Evolutionary conservation across 1,140 invertebrate genomes (phyloP).

Genomic region (Rhopalosiphum maidis): DNA sequence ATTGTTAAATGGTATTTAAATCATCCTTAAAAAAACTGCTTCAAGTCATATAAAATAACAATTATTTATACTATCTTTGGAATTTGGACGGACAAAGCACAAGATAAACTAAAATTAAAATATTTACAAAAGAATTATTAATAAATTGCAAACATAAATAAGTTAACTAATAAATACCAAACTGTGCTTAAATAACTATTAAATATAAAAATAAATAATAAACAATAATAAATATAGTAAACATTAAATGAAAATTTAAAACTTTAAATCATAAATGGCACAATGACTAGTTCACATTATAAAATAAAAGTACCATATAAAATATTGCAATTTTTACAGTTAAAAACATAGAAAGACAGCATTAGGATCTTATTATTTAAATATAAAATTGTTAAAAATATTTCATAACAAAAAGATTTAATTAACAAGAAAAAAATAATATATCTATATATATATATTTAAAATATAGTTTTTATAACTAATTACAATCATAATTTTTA

Average conservation of each 20-base stretch:
- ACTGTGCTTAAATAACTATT: background rate
- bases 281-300: slow-evolving; percentile 47
- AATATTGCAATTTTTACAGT: slow-evolving; percentile 12
- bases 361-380: background rate
- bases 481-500: background rate
- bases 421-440: background rate
- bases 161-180: background rate
- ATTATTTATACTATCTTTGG: slow-evolving; percentile 28
- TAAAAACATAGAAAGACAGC: background rate
- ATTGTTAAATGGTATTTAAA: background rate
- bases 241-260: background rate
- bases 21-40: background rate
- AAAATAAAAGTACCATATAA: slow-evolving; percentile 15
- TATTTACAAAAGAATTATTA: background rate
- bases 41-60: background rate
- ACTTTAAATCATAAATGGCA: slow-evolving; percentile 43
- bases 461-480: background rate
- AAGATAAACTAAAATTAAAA: background rate
- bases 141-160: background rate
- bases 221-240: slow-evolving; percentile 42
- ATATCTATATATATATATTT: background rate
- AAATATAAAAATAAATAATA: slow-evolving; percentile 44
- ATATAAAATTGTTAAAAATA: background rate
- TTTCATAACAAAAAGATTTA: background rate
- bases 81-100: slow-evolving; percentile 32